Evolutionary conservation across 2,888 invertebrate genomes (phyloP), one percentile per base, ranked within the genome.

Genomic region (Colletes collaris): DNA sequence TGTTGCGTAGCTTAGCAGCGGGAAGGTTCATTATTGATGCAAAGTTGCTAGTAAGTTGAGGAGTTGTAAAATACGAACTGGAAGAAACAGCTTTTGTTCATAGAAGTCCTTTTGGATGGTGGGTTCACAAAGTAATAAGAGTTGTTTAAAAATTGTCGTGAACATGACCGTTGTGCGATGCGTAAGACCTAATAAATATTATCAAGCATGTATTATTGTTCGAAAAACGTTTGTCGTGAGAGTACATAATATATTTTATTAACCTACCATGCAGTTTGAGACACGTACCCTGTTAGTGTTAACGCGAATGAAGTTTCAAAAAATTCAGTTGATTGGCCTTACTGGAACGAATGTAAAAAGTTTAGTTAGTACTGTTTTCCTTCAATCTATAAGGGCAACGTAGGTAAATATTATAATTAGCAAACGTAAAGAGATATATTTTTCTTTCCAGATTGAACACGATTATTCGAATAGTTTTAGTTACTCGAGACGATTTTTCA

Each of bases 101-200:
- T 60, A 72, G 37, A 77, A 76, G 65, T 81, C 72, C 60, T 72
- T 50, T 55, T 44, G 37, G 11, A 27, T 70, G 55, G 27, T 44
- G 44, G 53, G 10, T 58, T 72, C 56, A 60, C 65, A 49, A 76
- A 58, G 58, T 74, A 53, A 40, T 53, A 72, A 58, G 56, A 71
- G 65, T 35, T 50, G 40, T 56, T 55, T 46, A 40, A 46, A 59
- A 66, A 67, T 78, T 46, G 50, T 69, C 53, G 76, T 72, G 56
- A 56, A 81, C 60, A 55, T 74, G 75, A 74, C 81, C 69, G 76
- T 79, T 85, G 85, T 79, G 85, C 83, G 68, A 76, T 78, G 67
- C 60, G 53, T 68, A 49, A 60, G 63, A 85, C 71, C 85, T 85
- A 49, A 44, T 55, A 11, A 62, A 56, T 6, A 71, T 16, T 56